Conservation (phyloP, 2,113 vertebrate species). For the Pachypanchax playfairii region DNA sequence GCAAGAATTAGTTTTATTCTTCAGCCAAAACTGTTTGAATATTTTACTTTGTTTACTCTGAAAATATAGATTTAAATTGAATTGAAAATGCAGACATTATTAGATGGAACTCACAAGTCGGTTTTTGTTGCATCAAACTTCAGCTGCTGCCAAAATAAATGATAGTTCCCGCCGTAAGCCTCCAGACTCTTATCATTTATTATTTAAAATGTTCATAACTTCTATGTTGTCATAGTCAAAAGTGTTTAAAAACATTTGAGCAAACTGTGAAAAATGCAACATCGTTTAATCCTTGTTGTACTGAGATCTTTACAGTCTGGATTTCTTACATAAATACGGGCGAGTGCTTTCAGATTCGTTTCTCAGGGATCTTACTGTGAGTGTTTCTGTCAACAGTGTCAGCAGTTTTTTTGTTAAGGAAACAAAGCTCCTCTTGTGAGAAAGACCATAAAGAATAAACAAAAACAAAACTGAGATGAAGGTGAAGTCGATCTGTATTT, state of each 20-base stretch:
- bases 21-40: no score
- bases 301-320: background rate
- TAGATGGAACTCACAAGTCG: no score
- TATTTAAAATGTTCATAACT: background rate
- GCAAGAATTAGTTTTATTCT: background rate
- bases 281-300: background rate
- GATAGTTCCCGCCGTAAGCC: background rate
- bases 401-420: slow-evolving; percentile 26
- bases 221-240: background rate
- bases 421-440: slow-evolving; percentile 21
- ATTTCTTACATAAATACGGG: slow-evolving; percentile 45
- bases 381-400: slow-evolving; percentile 19
- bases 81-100: no score
- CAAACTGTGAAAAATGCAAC: background rate
- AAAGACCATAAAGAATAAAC: slow-evolving; percentile 21
- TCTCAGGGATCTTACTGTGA: slow-evolving; percentile 6
- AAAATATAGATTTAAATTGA: no score
- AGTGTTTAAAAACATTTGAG: background rate
- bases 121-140: no score
- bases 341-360: slow-evolving; percentile 1
- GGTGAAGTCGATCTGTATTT: background rate
- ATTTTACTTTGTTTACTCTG: no score
- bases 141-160: background rate
- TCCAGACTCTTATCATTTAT: background rate
- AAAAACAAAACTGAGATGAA: slow-evolving; percentile 17